Evolutionary conservation across 2,888 invertebrate species (phyloP).

Genomic region (Steinernema carpocapsae): DNA sequence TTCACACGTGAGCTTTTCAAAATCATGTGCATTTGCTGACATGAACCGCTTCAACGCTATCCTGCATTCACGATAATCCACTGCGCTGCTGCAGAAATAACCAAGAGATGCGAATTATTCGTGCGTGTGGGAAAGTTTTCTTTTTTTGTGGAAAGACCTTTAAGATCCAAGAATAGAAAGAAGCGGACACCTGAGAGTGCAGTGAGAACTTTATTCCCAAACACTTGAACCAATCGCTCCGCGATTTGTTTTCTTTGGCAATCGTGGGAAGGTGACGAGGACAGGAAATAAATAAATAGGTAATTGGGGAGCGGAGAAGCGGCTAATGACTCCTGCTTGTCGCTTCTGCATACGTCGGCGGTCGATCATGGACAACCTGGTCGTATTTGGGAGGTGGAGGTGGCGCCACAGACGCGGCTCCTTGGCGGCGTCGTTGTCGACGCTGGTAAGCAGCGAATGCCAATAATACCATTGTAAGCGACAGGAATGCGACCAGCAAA

Average conservation of each 20-base stretch:
- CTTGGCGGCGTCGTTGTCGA: background rate
- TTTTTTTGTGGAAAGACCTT: too few relatives aligned
- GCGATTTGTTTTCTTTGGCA: conserved; percentile 2
- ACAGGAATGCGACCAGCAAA: conserved; percentile 28
- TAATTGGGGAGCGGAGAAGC: background rate
- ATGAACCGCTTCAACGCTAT: too few relatives aligned
- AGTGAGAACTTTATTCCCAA: background rate
- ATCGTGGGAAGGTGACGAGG: background rate
- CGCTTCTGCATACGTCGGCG: conserved; percentile 7
- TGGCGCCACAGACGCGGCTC: background rate
- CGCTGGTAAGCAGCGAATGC: conserved; percentile 17
- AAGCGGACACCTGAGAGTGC: background rate
- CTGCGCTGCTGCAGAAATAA: too few relatives aligned
- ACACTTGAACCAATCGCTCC: background rate
- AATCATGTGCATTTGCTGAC: too few relatives aligned
- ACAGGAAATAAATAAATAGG: too few relatives aligned
- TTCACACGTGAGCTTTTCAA: too few relatives aligned
- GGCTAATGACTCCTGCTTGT: background rate
- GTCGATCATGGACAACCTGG: conserved; percentile 24
- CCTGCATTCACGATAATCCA: too few relatives aligned
- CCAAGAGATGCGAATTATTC: too few relatives aligned
- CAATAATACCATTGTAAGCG: background rate
- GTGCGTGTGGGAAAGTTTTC: too few relatives aligned
- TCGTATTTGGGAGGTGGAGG: conserved; percentile 15
- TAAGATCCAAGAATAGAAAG: too few relatives aligned